Conservation (phyloP, 1,140 invertebrate genomes). For the Conus ventricosus region DNA sequence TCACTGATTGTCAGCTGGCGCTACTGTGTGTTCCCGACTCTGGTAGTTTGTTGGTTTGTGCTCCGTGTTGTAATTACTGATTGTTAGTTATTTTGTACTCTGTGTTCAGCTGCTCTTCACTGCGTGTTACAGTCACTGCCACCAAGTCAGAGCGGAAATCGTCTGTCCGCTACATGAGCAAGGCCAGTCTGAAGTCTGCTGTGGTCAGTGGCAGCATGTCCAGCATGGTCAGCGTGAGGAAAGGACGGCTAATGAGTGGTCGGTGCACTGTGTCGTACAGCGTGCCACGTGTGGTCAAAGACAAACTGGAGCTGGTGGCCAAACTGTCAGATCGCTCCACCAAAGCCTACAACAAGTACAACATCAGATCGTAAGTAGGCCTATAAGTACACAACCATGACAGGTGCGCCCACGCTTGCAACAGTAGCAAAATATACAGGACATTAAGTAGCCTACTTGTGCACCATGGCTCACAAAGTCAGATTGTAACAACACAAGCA, state of each 20-base stretch:
- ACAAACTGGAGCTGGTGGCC: constrained; percentile 50
- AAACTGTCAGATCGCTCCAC: constrained; percentile 51
- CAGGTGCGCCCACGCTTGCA: too few species aligned
- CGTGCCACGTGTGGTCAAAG: constrained; percentile 48
- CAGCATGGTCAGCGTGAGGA: constrained; percentile 48
- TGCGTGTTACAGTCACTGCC: constrained; percentile 44
- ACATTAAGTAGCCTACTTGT: too few species aligned
- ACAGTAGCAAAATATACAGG: too few species aligned
- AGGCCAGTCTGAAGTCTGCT: constrained; percentile 46
- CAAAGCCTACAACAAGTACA: constrained; percentile 53
- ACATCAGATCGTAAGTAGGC: constrained; percentile 60
- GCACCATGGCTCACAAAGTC: constrained; percentile 2
- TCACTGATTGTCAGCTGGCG: too few species aligned
- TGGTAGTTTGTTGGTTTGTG: too few species aligned
- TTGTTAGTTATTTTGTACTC: not conserved
- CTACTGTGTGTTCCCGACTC: too few species aligned
- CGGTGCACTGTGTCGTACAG: constrained; percentile 53
- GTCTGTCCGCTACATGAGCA: constrained; percentile 41
- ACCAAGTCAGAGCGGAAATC: constrained; percentile 41
- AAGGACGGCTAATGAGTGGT: constrained; percentile 37
- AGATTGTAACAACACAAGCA: constrained; percentile 49
- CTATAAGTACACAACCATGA: not conserved
- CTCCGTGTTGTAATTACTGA: too few species aligned
- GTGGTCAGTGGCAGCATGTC: constrained; percentile 41
- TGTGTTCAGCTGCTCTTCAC: not conserved